These are phyloP conservation scores for Phyto melanocephala DNA, from an alignment of 2,888 invertebrate species.

Conservation along the genomic window DNA sequence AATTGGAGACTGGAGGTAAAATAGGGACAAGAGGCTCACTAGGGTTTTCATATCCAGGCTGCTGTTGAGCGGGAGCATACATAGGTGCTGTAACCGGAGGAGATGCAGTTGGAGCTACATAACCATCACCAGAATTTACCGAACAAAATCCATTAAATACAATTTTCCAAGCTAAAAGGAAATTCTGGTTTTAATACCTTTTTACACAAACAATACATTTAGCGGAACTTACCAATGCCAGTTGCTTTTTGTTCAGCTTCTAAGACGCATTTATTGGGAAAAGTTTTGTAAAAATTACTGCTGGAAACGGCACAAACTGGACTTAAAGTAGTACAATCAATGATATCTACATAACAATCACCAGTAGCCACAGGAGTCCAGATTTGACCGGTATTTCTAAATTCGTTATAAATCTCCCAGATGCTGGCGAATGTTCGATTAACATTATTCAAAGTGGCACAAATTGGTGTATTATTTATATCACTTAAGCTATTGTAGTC, in stretches of 20 bases:
- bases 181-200: background rate
- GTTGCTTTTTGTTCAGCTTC: conserved; percentile 36
- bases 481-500: background rate
- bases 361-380: conserved; percentile 2
- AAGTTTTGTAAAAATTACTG: conserved; percentile 31
- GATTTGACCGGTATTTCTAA: background rate
- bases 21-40: no score
- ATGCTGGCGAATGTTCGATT: conserved; percentile 28
- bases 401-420: conserved; percentile 26
- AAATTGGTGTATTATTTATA: conserved; percentile 13
- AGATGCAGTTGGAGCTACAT: background rate
- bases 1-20: background rate
- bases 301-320: conserved; percentile 34
- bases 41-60: background rate
- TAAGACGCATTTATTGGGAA: conserved; percentile 34
- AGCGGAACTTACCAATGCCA: conserved; percentile 25
- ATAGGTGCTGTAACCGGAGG: background rate
- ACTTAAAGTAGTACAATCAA: conserved; percentile 12
- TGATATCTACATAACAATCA: background rate
- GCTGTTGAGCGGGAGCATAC: background rate
- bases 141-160: conserved; percentile 40
- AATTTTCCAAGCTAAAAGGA: conserved; percentile 22
- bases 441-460: conserved; percentile 26
- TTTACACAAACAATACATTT: background rate
- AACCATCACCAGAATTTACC: conserved; percentile 6